Percentiles rank a stretch among this genome's conserved stretches.
Evolutionary conservation across 1,140 invertebrate species (phyloP).

Genomic region (Aphelenchoides fujianensis): DNA sequence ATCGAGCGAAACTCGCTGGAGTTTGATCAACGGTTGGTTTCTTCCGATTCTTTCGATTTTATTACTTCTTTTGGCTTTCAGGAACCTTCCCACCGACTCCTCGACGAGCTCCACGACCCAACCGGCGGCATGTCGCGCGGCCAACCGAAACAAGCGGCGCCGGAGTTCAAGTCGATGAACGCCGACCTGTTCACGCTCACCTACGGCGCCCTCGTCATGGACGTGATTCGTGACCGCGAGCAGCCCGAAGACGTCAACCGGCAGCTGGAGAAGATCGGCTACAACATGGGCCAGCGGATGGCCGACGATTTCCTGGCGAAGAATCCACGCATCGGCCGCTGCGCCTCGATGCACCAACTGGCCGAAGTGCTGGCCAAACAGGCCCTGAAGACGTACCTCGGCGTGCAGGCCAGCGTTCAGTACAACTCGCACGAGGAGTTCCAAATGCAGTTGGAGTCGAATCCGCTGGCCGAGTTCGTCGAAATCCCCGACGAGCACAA

Average conservation of each 20-base stretch:
- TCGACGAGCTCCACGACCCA: neutral
- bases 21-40: neutral
- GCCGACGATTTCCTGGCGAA: conserved; percentile 96
- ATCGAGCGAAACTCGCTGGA: too few species aligned
- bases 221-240: conserved; percentile 94
- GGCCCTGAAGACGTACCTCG: conserved; percentile 54
- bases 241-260: conserved; percentile 81
- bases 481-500: conserved; percentile 85
- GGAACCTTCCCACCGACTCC: too few species aligned
- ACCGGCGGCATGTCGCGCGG: neutral
- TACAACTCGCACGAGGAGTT: conserved; percentile 79
- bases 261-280: conserved; percentile 69
- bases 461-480: conserved; percentile 96
- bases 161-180: conserved; percentile 29
- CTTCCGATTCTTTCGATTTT: too few species aligned
- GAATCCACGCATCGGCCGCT: conserved; percentile 77
- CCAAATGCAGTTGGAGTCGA: conserved; percentile 86
- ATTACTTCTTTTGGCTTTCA: too few species aligned
- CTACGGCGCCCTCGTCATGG: conserved; percentile 92
- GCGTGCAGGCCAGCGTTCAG: conserved; percentile 66
- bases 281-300: conserved; percentile 93
- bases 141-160: neutral
- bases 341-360: conserved; percentile 91
- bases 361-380: conserved; percentile 86
- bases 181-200: conserved; percentile 88